phyloP scores from a whole-genome alignment of 2,113 vertebrate species.

The Paracanthobrama guichenoti region DNA sequence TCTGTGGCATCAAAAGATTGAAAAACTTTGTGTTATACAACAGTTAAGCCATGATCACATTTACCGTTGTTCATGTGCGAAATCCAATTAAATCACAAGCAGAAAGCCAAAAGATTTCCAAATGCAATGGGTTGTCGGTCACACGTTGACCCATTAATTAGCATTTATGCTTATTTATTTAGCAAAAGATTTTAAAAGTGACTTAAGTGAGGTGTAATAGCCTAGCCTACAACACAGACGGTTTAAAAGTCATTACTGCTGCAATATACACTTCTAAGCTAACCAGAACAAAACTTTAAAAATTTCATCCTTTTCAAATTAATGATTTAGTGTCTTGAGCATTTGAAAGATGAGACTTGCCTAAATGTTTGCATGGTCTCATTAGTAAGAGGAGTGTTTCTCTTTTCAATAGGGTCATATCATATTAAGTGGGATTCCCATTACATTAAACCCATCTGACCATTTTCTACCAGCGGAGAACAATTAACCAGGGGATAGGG shows the following conservation, averaged over 20 bases:
- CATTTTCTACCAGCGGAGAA: background rate
- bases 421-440: background rate
- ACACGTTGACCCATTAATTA: background rate
- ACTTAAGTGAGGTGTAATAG: background rate
- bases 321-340: background rate
- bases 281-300: background rate
- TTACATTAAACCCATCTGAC: slow-evolving; percentile 1
- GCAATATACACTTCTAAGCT: background rate
- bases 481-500: background rate
- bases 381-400: slow-evolving; percentile 1
- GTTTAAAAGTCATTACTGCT: background rate
- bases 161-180: background rate
- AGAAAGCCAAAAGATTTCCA: no score
- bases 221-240: background rate
- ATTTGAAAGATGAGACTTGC: slow-evolving; percentile 67
- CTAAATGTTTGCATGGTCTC: slow-evolving; percentile 58
- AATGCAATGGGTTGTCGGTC: no score
- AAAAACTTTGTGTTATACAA: background rate
- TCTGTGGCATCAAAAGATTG: background rate
- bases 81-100: background rate
- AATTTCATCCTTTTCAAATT: background rate
- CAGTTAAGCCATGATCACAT: background rate
- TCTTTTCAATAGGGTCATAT: slow-evolving; percentile 11
- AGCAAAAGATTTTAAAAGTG: background rate
- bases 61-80: background rate